Base-by-base conservation (phyloP, 2,113 vertebrate species). In the Melozone crissalis region DNA sequence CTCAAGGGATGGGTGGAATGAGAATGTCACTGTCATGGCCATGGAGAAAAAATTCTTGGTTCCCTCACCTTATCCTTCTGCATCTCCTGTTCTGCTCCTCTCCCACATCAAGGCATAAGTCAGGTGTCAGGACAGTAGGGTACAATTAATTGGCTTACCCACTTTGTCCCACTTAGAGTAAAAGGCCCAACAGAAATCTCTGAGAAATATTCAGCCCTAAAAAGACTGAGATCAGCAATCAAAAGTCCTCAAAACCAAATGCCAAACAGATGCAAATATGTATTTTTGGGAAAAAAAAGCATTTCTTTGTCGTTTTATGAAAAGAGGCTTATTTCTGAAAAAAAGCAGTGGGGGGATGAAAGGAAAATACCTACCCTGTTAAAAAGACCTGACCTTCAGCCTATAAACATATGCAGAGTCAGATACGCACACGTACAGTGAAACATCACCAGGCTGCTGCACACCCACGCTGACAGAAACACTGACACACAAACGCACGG, bases 61-160 rank as follows among this genome's bases (percentile, higher is more conserved):
- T 84, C 41, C 62, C 24, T 55, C 52, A 57, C 18, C 47, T 59
- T 8, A 44, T n/a, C 39, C 26, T 82, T 65, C 61, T 72, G 44
- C 43, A 59, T 22, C 52, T 72, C 90, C 43, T 10, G 8, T 59
- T 63, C 83, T 77, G 46, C 30, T 91, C 44, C 27, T 51, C 43
- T 30, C 10, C 41, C 0, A 0, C 15, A 57, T 9, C 52, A 62
- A 77, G 35, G 41, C 2, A 1, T 9, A 35, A 33, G 15, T 54
- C 35, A 49, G 26, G 16, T 41, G 55, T 73, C 58, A 20, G 47
- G 58, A 74, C 67, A 75, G 37, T 0, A 15, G 52, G 68, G 44
- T 35, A 22, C 39, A 83, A 43, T 41, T 31, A 39, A 78, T 39
- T 11, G 3, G 30, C 35, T 67, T 54, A n/a, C 24, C 27, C 7